These are phyloP conservation scores for Meloidogyne hapla DNA, from an alignment of 1,140 invertebrate species.

Conservation along the genomic window DNA sequence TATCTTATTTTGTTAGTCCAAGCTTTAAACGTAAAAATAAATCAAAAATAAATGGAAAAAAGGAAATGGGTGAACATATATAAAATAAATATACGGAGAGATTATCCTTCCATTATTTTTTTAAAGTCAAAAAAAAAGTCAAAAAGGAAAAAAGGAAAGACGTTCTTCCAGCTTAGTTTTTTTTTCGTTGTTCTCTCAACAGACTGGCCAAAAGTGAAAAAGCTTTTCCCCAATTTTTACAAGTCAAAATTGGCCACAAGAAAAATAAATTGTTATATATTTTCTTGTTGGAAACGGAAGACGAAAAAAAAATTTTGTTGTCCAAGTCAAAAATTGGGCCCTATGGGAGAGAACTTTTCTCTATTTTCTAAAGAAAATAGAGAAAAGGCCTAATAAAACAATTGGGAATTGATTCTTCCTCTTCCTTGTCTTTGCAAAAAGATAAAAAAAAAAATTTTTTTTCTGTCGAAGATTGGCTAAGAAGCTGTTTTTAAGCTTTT, in stretches of 20 bases:
- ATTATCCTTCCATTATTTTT: too few relatives aligned
- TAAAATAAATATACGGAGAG: too few relatives aligned
- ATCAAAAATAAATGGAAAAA: too few relatives aligned
- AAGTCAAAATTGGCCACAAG: background rate
- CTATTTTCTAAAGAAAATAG: background rate
- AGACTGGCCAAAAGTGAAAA: background rate
- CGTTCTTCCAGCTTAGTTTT: too few relatives aligned
- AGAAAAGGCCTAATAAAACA: background rate
- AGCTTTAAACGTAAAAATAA: too few relatives aligned
- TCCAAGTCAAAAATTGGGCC: conserved; percentile 2
- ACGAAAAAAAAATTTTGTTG: background rate
- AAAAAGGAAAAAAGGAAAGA: too few relatives aligned
- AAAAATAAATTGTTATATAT: background rate
- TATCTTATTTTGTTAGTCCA: too few relatives aligned
- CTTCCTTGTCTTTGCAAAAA: background rate
- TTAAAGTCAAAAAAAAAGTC: too few relatives aligned
- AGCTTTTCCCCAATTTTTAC: background rate
- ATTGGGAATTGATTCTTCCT: conserved; percentile 3
- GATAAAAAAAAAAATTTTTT: background rate
- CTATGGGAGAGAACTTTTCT: background rate
- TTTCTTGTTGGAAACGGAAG: background rate
- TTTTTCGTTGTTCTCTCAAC: too few relatives aligned
- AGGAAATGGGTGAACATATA: too few relatives aligned
- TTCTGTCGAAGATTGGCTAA: background rate
- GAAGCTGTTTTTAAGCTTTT: background rate